Percentiles rank a stretch among this genome's conserved stretches.
phyloP scores from a whole-genome alignment of 2,113 vertebrate genomes.

The Choloepus hoffmanni region DNA sequence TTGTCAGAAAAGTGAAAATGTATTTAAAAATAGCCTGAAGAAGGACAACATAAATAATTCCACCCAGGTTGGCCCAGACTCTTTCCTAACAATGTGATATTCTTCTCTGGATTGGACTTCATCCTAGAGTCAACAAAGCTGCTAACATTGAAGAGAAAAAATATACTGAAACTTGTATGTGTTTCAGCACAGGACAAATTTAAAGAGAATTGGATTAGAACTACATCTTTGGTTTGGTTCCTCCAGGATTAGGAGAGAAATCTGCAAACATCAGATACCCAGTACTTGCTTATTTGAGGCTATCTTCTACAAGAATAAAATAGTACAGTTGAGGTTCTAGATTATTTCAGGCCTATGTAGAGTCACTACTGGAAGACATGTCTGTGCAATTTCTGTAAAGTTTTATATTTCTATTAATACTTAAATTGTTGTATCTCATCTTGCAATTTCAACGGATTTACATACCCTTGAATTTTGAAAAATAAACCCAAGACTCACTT shows the following conservation, averaged over 20 bases:
- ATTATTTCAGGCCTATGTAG: rapidly evolving
- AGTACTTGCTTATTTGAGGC: no score
- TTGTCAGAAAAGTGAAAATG: background rate
- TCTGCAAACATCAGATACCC: no score
- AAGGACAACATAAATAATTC: rapidly evolving
- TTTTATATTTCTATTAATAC: rapidly evolving
- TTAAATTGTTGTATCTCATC: background rate
- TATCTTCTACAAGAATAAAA: rapidly evolving
- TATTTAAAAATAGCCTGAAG: background rate
- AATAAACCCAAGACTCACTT: background rate
- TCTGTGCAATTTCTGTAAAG: rapidly evolving
- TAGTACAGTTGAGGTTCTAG: rapidly evolving
- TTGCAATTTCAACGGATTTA: background rate
- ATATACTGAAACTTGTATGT: rapidly evolving
- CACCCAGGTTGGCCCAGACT: rapidly evolving
- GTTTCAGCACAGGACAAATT: background rate
- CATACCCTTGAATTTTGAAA: background rate
- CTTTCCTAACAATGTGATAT: background rate
- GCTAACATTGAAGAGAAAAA: rapidly evolving
- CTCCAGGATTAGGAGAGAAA: background rate
- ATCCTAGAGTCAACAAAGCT: background rate
- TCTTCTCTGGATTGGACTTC: rapidly evolving
- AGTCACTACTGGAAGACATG: rapidly evolving
- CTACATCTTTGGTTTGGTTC: background rate
- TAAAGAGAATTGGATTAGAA: background rate